Evolutionary conservation across 1,140 invertebrate species (phyloP).

Genomic region (Conus betulinus): DNA sequence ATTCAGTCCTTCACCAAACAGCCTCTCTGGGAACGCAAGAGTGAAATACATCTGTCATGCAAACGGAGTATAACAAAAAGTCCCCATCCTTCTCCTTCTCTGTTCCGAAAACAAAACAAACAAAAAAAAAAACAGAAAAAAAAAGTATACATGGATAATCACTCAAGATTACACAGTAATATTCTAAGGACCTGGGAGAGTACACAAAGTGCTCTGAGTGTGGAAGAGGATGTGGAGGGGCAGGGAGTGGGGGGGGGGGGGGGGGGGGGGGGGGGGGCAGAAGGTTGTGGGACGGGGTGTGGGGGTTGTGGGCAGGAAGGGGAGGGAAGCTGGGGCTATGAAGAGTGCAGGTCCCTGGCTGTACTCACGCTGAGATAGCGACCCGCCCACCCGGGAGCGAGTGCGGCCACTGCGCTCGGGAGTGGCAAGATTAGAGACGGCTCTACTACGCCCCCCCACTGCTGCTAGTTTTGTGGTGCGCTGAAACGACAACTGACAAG

Average conservation of each 20-base stretch:
- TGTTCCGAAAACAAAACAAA: too few relatives aligned
- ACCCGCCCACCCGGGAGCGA: slow-evolving; percentile 84
- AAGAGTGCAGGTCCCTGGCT: neutral
- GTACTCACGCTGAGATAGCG: slow-evolving; percentile 92
- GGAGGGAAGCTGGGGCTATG: neutral
- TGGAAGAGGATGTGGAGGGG: too few relatives aligned
- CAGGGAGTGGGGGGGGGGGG: too few relatives aligned
- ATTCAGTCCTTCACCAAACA: too few relatives aligned
- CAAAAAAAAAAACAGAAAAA: neutral
- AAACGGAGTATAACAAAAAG: too few relatives aligned
- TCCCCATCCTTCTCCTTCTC: too few relatives aligned
- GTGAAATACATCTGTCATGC: too few relatives aligned
- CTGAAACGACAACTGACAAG: slow-evolving; percentile 60
- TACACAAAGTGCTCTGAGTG: too few relatives aligned
- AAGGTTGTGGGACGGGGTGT: neutral
- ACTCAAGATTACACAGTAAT: too few relatives aligned
- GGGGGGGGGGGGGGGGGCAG: too few relatives aligned
- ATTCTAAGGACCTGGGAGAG: too few relatives aligned
- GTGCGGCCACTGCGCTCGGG: slow-evolving; percentile 81
- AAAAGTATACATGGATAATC: neutral
- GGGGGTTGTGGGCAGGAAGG: neutral
- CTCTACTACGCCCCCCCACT: slow-evolving; percentile 36
- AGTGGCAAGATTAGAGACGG: slow-evolving; percentile 52
- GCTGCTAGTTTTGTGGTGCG: slow-evolving; percentile 61
- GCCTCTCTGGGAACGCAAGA: too few relatives aligned